These are phyloP conservation scores for Oopsacas minuta DNA, from an alignment of 37 sponge, comb jelly and placozoan genomes.

Conservation along the genomic window DNA sequence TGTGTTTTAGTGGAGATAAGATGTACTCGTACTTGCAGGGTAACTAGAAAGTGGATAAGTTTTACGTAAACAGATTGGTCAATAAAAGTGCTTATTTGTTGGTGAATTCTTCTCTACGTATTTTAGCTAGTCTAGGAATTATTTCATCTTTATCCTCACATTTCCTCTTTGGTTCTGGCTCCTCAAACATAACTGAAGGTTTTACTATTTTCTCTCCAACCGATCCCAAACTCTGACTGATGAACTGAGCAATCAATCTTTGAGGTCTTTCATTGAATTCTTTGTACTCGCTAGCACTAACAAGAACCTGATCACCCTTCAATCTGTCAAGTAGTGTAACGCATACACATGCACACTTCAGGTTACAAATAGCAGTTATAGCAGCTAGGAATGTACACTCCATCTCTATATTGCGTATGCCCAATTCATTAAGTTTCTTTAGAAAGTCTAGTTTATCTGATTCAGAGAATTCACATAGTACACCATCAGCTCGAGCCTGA, in stretches of 20 bases:
- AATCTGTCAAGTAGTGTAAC: conserved; percentile 83
- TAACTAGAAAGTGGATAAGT: too few species aligned
- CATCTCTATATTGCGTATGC: conserved; percentile 91
- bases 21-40: too few species aligned
- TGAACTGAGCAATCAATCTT: conserved; percentile 39
- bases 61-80: too few species aligned
- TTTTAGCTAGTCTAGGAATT: not conserved
- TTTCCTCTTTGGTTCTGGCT: not conserved
- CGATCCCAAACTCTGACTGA: conserved; percentile 31
- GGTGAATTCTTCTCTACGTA: not conserved
- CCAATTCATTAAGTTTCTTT: conserved; percentile 28
- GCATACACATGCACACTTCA: conserved; percentile 75
- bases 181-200: not conserved
- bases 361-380: conserved; percentile 21
- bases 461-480: conserved; percentile 60
- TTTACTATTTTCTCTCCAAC: not conserved
- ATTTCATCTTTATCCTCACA: not conserved
- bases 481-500: conserved; percentile 86
- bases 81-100: too few species aligned
- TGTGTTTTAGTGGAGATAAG: too few species aligned
- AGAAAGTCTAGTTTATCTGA: conserved; percentile 62
- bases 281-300: conserved; percentile 36
- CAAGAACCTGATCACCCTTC: conserved; percentile 73
- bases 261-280: conserved; percentile 48
- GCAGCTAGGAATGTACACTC: conserved; percentile 67